These are phyloP conservation scores for Callorhinus ursinus DNA, from an alignment of 2,113 vertebrate species.

Conservation along the genomic window DNA sequence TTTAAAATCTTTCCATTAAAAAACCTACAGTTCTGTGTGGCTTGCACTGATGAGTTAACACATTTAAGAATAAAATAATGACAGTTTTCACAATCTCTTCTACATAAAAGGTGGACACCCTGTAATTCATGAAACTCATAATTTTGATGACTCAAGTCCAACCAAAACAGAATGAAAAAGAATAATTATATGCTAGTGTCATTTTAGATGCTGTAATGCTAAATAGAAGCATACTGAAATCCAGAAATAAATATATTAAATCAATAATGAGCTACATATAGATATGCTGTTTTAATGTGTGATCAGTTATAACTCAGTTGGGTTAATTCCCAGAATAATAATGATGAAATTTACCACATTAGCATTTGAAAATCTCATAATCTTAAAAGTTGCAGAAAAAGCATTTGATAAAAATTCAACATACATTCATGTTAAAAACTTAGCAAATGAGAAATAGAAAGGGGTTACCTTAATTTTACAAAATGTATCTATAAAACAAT, in stretches of 20 bases:
- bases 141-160: background rate
- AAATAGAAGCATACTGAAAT: background rate
- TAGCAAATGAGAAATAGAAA: background rate
- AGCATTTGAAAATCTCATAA: background rate
- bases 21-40: background rate
- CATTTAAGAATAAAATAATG: background rate
- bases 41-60: background rate
- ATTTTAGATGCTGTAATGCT: background rate
- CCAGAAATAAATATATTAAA: background rate
- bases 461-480: background rate
- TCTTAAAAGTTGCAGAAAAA: background rate
- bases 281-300: background rate
- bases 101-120: background rate
- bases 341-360: background rate
- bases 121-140: background rate
- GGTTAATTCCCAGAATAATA: background rate
- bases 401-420: background rate
- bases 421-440: background rate
- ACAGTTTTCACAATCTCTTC: background rate
- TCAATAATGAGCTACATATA: background rate
- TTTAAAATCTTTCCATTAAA: background rate
- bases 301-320: background rate
- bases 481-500: background rate
- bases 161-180: background rate
- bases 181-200: background rate